Evolutionary conservation across 2,797 vertebrate species (phyloP).

Genomic region (Pseudochromis fuscus): DNA sequence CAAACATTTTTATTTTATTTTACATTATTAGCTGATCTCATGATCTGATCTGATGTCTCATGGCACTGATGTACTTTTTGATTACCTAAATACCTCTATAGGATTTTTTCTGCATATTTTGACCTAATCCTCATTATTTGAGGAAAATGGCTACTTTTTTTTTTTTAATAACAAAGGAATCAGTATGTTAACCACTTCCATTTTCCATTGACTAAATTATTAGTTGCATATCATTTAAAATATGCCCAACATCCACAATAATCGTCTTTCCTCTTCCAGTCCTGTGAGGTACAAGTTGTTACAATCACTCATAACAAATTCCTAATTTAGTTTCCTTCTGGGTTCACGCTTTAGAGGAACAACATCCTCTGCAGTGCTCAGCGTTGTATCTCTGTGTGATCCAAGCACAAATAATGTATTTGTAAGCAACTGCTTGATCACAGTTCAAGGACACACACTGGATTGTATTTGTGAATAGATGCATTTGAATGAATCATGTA

Average conservation of each 20-base stretch:
- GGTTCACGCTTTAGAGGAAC: background rate
- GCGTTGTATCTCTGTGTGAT: background rate
- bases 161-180: background rate
- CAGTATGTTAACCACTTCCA: background rate
- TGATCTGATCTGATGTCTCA: too few species aligned
- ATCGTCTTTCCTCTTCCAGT: background rate
- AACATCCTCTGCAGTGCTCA: slow-evolving; percentile 9
- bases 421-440: slow-evolving; percentile 22
- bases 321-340: background rate
- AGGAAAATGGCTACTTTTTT: background rate
- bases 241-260: background rate
- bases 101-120: background rate
- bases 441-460: slow-evolving; percentile 40
- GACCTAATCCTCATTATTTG: background rate
- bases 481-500: slow-evolving; percentile 35
- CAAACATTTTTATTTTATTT: too few species aligned
- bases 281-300: slow-evolving; percentile 1
- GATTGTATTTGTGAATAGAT: slow-evolving; percentile 12
- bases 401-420: slow-evolving; percentile 11
- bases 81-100: background rate
- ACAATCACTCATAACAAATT: slow-evolving; percentile 4
- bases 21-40: too few species aligned
- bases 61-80: too few species aligned
- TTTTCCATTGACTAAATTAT: background rate
- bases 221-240: background rate